Percentiles rank a stretch among this genome's conserved stretches.
phyloP scores from a whole-genome alignment of 2,113 vertebrate species.

The Electrona antarctica region DNA sequence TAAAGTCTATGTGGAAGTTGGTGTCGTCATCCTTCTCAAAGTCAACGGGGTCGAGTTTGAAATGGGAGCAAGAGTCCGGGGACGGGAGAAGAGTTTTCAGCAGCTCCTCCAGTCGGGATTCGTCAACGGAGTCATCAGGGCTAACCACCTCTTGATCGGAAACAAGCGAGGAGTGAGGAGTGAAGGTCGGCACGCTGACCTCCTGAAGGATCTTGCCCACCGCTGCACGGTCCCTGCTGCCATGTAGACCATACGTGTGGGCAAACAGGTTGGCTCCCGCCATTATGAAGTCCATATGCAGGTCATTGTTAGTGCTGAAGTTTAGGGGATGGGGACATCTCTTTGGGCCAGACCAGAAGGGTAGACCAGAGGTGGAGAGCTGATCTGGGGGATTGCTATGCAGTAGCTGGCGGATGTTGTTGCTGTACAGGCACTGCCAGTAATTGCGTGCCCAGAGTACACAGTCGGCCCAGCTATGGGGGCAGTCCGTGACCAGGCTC shows the following conservation, averaged over 20 bases:
- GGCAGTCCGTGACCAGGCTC: constrained; percentile 86
- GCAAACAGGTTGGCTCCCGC: constrained; percentile 89
- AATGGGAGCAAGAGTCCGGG: constrained; percentile 77
- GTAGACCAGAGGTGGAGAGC: constrained; percentile 92
- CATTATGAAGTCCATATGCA: constrained; percentile 91
- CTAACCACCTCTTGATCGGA: constrained; percentile 94
- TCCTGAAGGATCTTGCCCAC: constrained; percentile 80
- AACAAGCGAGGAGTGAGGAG: constrained; percentile 87
- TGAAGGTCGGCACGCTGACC: constrained; percentile 84
- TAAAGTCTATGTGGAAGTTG: constrained; percentile 97
- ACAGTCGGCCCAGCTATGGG: constrained; percentile 86
- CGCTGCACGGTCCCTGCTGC: constrained; percentile 79
- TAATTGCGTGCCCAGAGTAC: constrained; percentile 92
- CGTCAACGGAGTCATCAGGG: constrained; percentile 86
- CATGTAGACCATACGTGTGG: constrained; percentile 83
- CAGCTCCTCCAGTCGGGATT: constrained; percentile 88
- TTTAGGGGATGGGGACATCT: constrained; percentile 90
- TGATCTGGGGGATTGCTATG: constrained; percentile 93
- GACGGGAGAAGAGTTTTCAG: constrained; percentile 80
- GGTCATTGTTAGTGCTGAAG: constrained; percentile 85
- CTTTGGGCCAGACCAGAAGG: constrained; percentile 97
- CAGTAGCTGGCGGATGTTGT: constrained; percentile 93
- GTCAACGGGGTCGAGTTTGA: constrained; percentile 87
- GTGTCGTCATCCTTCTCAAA: constrained; percentile 95
- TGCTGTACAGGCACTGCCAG: constrained; percentile 93